Percentiles rank a stretch among this genome's conserved stretches.
These are phyloP conservation scores for Himalopsyche japonica DNA, from an alignment of 2,888 invertebrate species.

Conservation along the genomic window DNA sequence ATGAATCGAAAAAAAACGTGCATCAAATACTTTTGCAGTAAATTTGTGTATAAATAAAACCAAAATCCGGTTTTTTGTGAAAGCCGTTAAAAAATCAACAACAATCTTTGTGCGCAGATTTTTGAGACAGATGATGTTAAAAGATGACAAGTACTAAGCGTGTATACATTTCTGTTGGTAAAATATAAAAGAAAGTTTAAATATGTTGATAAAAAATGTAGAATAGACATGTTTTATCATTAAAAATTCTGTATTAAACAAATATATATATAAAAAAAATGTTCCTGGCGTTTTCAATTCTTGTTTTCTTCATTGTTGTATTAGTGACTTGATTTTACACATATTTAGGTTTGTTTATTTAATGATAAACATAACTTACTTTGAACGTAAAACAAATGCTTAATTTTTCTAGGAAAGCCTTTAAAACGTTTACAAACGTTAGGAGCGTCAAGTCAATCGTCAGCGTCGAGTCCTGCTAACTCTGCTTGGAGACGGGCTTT, in stretches of 20 bases:
- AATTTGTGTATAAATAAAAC: neutral
- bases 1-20: neutral
- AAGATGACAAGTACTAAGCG: neutral
- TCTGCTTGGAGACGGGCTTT: conserved; percentile 79
- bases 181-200: neutral
- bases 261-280: no score
- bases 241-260: no score
- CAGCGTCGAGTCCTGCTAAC: conserved; percentile 83
- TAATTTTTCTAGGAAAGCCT: neutral
- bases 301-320: no score
- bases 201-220: no score
- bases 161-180: neutral
- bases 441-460: conserved; percentile 63
- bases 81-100: neutral
- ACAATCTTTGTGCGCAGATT: neutral
- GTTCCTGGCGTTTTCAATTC: no score
- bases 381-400: neutral
- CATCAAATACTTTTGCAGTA: neutral
- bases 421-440: neutral
- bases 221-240: no score
- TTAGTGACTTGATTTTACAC: neutral
- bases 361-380: neutral
- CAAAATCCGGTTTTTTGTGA: neutral
- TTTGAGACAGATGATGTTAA: neutral
- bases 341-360: neutral